Percentiles rank a stretch among this genome's conserved stretches.
These are phyloP conservation scores for Lophura swinhoii DNA, from an alignment of 2,797 vertebrate genomes.

Conservation along the genomic window DNA sequence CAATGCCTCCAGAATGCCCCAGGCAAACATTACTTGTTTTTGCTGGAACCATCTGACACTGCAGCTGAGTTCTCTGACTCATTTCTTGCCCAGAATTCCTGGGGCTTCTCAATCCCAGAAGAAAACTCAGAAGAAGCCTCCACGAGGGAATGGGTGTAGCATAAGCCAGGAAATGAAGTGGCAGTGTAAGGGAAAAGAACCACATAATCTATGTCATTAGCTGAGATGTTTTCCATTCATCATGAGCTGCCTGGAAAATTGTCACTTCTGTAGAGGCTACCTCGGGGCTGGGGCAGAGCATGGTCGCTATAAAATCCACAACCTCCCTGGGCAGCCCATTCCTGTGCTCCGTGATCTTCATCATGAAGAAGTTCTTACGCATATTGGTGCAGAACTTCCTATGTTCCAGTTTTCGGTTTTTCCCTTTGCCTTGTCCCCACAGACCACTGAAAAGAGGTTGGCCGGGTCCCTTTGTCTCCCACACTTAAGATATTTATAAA, in stretches of 20 bases:
- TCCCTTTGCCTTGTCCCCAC: no score
- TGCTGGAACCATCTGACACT: background rate
- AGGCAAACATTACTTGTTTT: background rate
- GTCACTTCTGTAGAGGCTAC: background rate
- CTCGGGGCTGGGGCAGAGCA: background rate
- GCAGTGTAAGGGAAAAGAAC: background rate
- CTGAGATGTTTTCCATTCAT: background rate
- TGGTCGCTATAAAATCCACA: background rate
- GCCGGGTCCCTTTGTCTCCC: no score
- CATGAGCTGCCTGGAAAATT: background rate
- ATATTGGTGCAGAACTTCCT: no score
- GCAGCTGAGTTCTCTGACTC: background rate
- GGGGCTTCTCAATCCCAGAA: background rate
- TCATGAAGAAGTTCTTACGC: no score
- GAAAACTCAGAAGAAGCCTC: background rate
- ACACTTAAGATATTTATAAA: no score
- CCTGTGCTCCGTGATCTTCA: no score
- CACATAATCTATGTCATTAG: background rate
- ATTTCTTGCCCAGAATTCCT: background rate
- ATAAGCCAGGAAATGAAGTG: background rate
- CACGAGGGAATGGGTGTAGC: background rate
- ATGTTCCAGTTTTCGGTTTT: no score
- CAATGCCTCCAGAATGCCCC: background rate
- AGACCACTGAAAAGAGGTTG: no score
- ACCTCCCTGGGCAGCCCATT: no score